Evolutionary conservation across 2,113 vertebrate genomes (phyloP).

Genomic region (Dasypus novemcinctus): DNA sequence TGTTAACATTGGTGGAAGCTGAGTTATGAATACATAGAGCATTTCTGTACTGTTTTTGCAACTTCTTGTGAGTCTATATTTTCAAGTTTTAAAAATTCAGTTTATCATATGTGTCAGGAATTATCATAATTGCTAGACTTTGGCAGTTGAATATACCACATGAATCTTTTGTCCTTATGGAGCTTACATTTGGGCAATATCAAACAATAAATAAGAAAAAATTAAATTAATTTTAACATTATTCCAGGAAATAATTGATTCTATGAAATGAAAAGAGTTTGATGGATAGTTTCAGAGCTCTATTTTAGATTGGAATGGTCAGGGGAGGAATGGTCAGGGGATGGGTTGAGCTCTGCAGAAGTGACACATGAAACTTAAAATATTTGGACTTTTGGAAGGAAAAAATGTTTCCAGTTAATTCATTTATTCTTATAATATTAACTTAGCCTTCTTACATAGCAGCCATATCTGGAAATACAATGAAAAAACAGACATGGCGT

Average conservation of each 20-base stretch:
- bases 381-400: neutral
- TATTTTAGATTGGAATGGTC: neutral
- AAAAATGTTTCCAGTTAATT: neutral
- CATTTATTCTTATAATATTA: neutral
- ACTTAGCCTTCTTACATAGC: neutral
- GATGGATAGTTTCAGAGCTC: neutral
- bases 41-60: neutral
- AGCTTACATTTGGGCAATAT: neutral
- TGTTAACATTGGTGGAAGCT: neutral
- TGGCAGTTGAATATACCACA: neutral
- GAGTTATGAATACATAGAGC: neutral
- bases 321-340: neutral
- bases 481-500: neutral
- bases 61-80: neutral
- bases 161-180: neutral
- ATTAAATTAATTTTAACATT: neutral
- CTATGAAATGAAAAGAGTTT: neutral
- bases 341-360: neutral
- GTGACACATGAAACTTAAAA: neutral
- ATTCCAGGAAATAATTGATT: neutral
- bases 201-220: neutral
- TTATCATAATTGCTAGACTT: neutral
- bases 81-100: neutral
- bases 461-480: neutral
- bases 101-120: too few species aligned